Evolutionary conservation across 1,140 invertebrate genomes (phyloP).

Genomic region (Marisa cornuarietis): DNA sequence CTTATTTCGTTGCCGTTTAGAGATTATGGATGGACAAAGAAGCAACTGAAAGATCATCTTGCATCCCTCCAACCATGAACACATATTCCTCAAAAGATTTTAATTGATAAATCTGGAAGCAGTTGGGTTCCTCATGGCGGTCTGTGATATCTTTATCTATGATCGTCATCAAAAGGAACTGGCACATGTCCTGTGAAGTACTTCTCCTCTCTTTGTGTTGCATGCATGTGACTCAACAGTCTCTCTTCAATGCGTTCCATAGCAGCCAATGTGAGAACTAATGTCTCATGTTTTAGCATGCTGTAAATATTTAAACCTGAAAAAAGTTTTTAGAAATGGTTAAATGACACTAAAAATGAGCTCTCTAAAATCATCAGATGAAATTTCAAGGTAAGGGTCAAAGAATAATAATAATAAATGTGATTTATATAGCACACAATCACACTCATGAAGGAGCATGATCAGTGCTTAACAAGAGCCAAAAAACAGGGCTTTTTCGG

Average conservation of each 20-base stretch:
- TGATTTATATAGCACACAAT: not conserved
- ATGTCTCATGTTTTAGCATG: slow-evolving; percentile 95
- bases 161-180: too few relatives aligned
- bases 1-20: not conserved
- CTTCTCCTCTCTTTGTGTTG: slow-evolving; percentile 66
- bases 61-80: not conserved
- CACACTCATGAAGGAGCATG: not conserved
- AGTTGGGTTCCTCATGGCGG: too few relatives aligned
- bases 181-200: not conserved
- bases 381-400: slow-evolving; percentile 7
- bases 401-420: not conserved
- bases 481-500: too few relatives aligned
- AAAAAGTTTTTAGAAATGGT: slow-evolving; percentile 31
- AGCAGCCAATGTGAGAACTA: slow-evolving; percentile 88
- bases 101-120: not conserved
- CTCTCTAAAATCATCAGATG: too few relatives aligned
- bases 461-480: too few relatives aligned
- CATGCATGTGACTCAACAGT: slow-evolving; percentile 81
- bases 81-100: not conserved
- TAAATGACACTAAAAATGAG: too few relatives aligned
- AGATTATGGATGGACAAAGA: not conserved
- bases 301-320: slow-evolving; percentile 76
- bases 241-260: slow-evolving; percentile 87
- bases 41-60: not conserved
- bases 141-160: too few relatives aligned